phyloP scores from a whole-genome alignment of 2,888 invertebrate genomes.

The Drosophila diplacantha region DNA sequence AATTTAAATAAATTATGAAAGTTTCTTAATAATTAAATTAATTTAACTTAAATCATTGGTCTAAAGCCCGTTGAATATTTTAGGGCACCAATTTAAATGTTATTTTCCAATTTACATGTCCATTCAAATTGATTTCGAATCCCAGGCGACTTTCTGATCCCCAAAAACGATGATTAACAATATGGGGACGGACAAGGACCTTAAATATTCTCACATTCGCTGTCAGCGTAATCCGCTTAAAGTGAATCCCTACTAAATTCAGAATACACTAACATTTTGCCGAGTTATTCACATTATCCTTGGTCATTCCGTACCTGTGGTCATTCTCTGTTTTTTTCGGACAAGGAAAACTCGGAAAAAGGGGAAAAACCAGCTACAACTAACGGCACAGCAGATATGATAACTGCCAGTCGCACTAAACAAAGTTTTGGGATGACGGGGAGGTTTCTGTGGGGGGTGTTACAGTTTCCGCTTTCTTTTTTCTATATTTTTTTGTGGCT shows the following conservation, averaged over 20 bases:
- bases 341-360: slow-evolving; percentile 16
- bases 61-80: not conserved
- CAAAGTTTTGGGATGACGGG: slow-evolving; percentile 34
- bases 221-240: slow-evolving; percentile 5
- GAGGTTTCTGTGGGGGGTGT: slow-evolving; percentile 8
- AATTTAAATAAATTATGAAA: not conserved
- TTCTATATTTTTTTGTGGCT: slow-evolving; percentile 11
- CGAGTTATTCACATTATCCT: slow-evolving; percentile 22
- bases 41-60: no score
- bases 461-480: slow-evolving; percentile 33
- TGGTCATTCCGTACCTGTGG: slow-evolving; percentile 32
- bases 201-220: slow-evolving; percentile 5
- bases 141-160: not conserved
- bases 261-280: slow-evolving; percentile 7
- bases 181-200: not conserved
- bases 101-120: no score
- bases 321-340: slow-evolving; percentile 13
- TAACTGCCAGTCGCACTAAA: slow-evolving; percentile 42
- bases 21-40: no score
- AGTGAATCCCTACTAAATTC: slow-evolving; percentile 1
- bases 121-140: not conserved
- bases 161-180: not conserved
- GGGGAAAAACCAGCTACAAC: slow-evolving; percentile 13
- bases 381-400: slow-evolving; percentile 39
- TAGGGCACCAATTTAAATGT: no score